Conservation (phyloP, 2,888 invertebrate genomes). For the Pandemis corylana region DNA sequence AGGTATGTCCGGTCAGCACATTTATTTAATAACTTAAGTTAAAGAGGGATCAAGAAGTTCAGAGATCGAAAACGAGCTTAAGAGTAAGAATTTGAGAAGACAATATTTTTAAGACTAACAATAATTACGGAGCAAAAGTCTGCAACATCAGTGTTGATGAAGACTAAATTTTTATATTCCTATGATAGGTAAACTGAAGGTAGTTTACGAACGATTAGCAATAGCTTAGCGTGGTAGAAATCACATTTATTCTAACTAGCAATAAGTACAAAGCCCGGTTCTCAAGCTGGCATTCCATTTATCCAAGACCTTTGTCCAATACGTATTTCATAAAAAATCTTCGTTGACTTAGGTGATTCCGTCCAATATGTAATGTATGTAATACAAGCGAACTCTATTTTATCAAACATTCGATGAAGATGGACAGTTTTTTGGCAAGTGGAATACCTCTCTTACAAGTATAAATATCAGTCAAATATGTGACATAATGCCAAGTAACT, state of each 20-base stretch:
- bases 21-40: conserved; percentile 2
- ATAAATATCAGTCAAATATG: background rate
- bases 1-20: background rate
- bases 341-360: background rate
- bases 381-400: background rate
- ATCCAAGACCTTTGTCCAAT: background rate
- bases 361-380: background rate
- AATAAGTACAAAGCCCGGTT: conserved; percentile 59
- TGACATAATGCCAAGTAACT: background rate
- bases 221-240: conserved; percentile 51
- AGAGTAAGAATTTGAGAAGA: conserved; percentile 38
- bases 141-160: conserved; percentile 53
- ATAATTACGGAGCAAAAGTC: conserved; percentile 62
- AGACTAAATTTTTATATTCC: conserved; percentile 48
- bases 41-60: conserved; percentile 4
- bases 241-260: conserved; percentile 64
- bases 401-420: background rate
- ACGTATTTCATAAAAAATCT: background rate
- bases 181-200: conserved; percentile 54
- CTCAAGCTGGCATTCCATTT: background rate
- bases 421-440: background rate
- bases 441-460: conserved; percentile 3
- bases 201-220: conserved; percentile 57
- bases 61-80: conserved; percentile 15
- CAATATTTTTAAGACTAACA: conserved; percentile 40